Base-by-base conservation (phyloP, 2,797 vertebrate genomes). In the Odontamblyopus rebecca region DNA sequence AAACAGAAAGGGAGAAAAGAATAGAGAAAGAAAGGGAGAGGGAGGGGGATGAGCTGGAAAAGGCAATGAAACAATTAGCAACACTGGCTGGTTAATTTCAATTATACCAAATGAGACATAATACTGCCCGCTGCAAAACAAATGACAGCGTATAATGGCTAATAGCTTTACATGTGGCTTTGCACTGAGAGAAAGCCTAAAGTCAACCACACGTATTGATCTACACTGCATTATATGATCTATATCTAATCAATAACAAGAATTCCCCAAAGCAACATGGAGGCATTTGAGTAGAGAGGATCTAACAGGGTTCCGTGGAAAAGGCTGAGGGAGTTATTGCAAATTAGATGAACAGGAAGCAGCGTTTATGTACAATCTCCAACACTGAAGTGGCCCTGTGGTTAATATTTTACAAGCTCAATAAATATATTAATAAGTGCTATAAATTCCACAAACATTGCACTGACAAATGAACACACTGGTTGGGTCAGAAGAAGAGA, bases 21-120 rank as follows among this genome's bases (percentile, higher is more conserved):
- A 41, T 2, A 48, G 44, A 48, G 44, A 38, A 38, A 38, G 35
- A 38, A 38, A 11, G 30, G 35, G 35, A n/a, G 61, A 57, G 54
- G 6, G 54, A 29, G 59, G 4, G 61, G 50, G 73, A 74, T 38
- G 70, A 51, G 16, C n/a, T 68, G 60, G 68, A 82, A 82, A 79
- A 81, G n/a, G 73, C 72, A 73, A 74, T 74, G 66, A 72, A 78
- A 73, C 68, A 79, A 79, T 84, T 72, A 78, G 64, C 71, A 76
- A 78, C 44, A 76, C 64, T 61, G 27, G 73, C 23, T 38, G 72
- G 81, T 59, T 68, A 56, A 69, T 69, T 67, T 69, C 67, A 69
- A 69, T 69, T 69, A 59, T 5, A 69, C 67, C 18, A 67, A 72
- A 72, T 72, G 41, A 70, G 63, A 72, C 61, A 18, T 70, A 65